phyloP scores from a whole-genome alignment of 1,140 invertebrate genomes.

The Sarcophaga bullata region DNA sequence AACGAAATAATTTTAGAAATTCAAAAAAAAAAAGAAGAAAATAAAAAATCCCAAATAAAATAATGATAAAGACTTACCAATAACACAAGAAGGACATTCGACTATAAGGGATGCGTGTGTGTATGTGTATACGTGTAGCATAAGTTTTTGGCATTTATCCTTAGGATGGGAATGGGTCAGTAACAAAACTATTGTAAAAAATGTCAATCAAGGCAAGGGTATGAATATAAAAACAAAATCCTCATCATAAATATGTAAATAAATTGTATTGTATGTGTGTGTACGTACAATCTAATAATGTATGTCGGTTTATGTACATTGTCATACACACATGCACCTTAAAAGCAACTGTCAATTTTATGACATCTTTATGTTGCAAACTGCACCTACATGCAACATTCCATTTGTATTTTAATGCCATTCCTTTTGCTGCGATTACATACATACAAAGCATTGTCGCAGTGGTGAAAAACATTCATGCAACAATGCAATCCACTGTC shows the following conservation, averaged over 20 bases:
- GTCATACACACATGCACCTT: not conserved
- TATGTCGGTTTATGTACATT: too few species aligned
- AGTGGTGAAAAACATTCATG: not conserved
- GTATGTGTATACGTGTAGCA: not conserved
- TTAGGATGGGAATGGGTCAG: not conserved
- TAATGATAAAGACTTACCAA: not conserved
- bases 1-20: slow-evolving; percentile 25
- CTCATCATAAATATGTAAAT: too few species aligned
- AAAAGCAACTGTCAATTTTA: slow-evolving; percentile 34
- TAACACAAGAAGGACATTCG: not conserved
- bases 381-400: slow-evolving; percentile 34
- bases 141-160: not conserved
- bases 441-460: not conserved
- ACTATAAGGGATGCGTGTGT: slow-evolving; percentile 15
- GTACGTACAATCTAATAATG: too few species aligned
- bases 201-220: slow-evolving; percentile 57
- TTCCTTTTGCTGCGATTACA: not conserved
- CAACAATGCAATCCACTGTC: not conserved
- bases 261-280: too few species aligned
- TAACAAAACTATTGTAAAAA: slow-evolving; percentile 61
- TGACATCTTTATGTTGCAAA: slow-evolving; percentile 35
- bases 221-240: too few species aligned
- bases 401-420: not conserved
- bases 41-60: not conserved
- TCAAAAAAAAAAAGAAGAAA: slow-evolving; percentile 8